Base-by-base conservation (phyloP, 2,797 vertebrate species). In the Cetoscarus ocellatus region DNA sequence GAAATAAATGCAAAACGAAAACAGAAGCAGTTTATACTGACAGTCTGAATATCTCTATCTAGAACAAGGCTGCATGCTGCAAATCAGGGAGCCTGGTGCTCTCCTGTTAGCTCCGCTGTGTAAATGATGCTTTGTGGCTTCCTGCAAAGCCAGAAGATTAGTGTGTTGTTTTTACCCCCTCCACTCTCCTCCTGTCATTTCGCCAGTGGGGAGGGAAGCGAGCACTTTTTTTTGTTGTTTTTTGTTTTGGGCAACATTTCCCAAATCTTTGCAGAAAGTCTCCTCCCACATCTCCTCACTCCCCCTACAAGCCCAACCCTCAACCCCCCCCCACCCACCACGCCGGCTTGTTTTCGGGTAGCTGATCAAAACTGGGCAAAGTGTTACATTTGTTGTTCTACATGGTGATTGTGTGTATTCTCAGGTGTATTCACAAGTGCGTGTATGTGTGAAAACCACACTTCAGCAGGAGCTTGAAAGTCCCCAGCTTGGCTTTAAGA, bases 1-100 rank as follows among this genome's bases (percentile, higher is more conserved):
- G 97, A 99, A 99, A 99, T 99, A 98, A 99, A 99, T 98, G 97
- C 97, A 98, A 98, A 99, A 99, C 96, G 97, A 99, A 99, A 99
- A 98, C 97, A 98, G 96, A 98, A 96, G 97, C 96, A 97, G 97
- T 98, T 99, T 98, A 99, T 98, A 97, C 96, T 98, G 97, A 98
- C 97, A 99, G 96, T 96, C 96, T 97, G 97, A 99, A 98, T 99
- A 97, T 98, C 97, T 99, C 97, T 98, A 98, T 99, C 97, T 95
- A 96, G 96, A 97, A 97, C 96, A 97, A 95, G 95, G 96, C 96
- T 94, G 94, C 92, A 94, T 93, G 93, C 93, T 96, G 95, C 96
- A 97, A 98, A 97, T 96, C 96, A 95, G 92, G 90, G 85, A 91
- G 88, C 87, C 93, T 86, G 94, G 84, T 82, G 85, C 89, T 90